Percentiles rank a stretch among this genome's conserved stretches.
Conservation (phyloP, 2,113 vertebrate genomes). For the Eolophus roseicapilla region DNA sequence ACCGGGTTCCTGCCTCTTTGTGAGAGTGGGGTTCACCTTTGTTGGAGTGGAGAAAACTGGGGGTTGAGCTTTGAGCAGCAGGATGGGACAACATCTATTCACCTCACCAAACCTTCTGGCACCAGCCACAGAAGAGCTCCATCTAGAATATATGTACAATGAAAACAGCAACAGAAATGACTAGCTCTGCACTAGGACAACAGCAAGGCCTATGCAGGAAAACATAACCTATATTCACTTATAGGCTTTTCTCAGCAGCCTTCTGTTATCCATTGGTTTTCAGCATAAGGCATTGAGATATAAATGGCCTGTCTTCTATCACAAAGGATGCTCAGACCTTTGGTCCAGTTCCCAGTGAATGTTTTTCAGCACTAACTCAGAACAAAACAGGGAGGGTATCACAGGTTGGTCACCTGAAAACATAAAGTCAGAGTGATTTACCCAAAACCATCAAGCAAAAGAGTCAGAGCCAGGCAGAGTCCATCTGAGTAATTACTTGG, state of each 20-base stretch:
- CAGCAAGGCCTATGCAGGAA: not conserved
- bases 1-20: not conserved
- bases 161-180: not conserved
- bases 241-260: not conserved
- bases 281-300: not conserved
- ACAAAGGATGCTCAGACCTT: not conserved
- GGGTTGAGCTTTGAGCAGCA: not conserved
- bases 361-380: not conserved
- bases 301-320: not conserved
- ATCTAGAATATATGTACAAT: not conserved
- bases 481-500: not conserved
- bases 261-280: not conserved
- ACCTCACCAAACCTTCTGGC: not conserved
- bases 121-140: rapidly evolving
- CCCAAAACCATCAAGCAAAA: not conserved
- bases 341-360: not conserved
- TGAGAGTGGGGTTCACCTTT: not conserved
- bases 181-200: not conserved
- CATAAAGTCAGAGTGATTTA: not conserved
- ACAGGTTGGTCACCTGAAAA: not conserved
- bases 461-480: not conserved
- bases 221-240: not conserved
- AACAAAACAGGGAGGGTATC: not conserved
- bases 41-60: not conserved
- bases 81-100: not conserved